Percentiles rank a stretch among this genome's conserved stretches.
phyloP scores from a whole-genome alignment of 1,140 invertebrate genomes.

The Cotesia glomerata region DNA sequence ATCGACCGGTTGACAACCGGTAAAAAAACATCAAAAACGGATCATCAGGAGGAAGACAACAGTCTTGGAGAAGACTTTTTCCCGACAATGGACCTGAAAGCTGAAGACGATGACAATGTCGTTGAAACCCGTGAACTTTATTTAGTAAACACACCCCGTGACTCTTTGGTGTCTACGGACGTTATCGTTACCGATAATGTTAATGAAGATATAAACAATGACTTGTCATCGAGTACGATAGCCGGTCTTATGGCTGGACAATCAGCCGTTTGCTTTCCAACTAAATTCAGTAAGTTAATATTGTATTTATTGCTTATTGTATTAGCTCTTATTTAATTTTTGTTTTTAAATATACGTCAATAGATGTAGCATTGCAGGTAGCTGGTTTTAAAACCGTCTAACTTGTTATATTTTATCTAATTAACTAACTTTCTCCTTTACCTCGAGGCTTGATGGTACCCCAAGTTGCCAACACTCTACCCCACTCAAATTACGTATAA shows the following conservation, averaged over 20 bases:
- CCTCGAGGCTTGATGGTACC: constrained; percentile 5
- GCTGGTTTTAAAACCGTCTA: neutral
- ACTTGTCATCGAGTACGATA: constrained; percentile 55
- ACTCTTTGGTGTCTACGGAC: constrained; percentile 54
- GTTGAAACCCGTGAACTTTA: constrained; percentile 48
- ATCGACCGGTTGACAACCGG: neutral
- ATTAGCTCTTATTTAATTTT: neutral
- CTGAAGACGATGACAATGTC: constrained; percentile 52
- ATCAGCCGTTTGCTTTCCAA: constrained; percentile 60
- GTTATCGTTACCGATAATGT: constrained; percentile 45
- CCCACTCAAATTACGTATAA: constrained; percentile 27
- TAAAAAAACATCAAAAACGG: neutral
- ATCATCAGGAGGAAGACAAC: constrained; percentile 21
- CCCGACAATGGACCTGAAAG: constrained; percentile 55
- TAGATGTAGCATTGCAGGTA: neutral
- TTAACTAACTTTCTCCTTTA: constrained; percentile 49
- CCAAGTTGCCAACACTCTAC: neutral
- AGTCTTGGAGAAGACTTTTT: constrained; percentile 24
- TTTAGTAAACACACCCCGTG: constrained; percentile 52
- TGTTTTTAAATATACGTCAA: neutral
- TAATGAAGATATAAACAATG: constrained; percentile 51
- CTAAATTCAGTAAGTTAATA: constrained; percentile 61
- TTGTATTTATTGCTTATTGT: neutral
- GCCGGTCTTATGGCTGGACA: constrained; percentile 57
- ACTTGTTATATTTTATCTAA: constrained; percentile 49